Evolutionary conservation across 2,113 vertebrate species (phyloP), one percentile per base, ranked within the genome.

Genomic region (Copsychus sechellarum): DNA sequence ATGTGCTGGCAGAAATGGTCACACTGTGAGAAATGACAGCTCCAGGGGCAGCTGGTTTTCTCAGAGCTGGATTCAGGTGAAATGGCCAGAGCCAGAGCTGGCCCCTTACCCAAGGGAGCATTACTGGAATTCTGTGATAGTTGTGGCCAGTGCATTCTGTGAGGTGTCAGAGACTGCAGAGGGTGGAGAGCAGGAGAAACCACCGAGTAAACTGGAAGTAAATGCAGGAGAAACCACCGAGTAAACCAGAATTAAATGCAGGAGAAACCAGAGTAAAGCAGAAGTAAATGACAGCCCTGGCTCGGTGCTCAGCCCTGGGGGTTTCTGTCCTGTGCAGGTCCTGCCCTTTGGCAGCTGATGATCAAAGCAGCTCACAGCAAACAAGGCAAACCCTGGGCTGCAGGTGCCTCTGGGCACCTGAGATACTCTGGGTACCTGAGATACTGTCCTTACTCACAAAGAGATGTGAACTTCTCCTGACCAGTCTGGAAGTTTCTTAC

Each of bases 51-150:
- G 57, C 29, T 74, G 67, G 13, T 81, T 85, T 89, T 61, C 81
- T 87, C 53, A 73, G 54, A 57, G 70, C 8, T 93, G 80, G 34
- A 45, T 73, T 79, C 74, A 26, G 61, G 8, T 78, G 85, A 69
- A 78, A 26, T 60, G 14, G 48, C 42, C 54, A 76, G 40, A 48
- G 72, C 84, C 90, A 91, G 81, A 54, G 58, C 9, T 85, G 0
- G 0, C 36, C 69, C 36, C 69, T 42, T 69, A 34, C 57, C 50
- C 28, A 24, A 74, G 87, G 74, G 54, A 50, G 54, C 40, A 0
- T 79, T 87, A 20, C 76, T 87, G 83, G 78, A 90, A 62, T 89
- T 95, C 92, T 11, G 16, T 43, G 87, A 25, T 21, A 53, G 69
- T 26, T 64, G 61, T 86, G 78, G 82, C 79, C 11, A 5, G 5